Base-by-base conservation (phyloP, 2,888 invertebrate genomes). In the Stenotaenia linearis region DNA sequence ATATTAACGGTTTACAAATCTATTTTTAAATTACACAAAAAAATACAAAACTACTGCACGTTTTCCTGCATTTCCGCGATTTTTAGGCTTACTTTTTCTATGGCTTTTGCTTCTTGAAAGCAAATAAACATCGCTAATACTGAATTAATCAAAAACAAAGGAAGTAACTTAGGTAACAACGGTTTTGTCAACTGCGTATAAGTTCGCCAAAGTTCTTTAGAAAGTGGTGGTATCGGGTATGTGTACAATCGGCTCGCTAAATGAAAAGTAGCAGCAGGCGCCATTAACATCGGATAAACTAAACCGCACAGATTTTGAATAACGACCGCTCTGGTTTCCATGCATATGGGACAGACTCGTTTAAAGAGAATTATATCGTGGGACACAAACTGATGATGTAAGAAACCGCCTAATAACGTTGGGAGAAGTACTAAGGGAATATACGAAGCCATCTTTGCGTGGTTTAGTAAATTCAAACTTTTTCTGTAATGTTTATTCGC, bases 401-500 rank as follows among this genome's bases (percentile, higher is more conserved):
- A 85, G 4, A 90, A 3, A 30, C 88, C 83, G 7, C 90, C 86
- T 18, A 90, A 82, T 0, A 89, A 61, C 9, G 89, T 89, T 9
- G 93, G 92, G 84, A 91, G 85, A 6, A 89, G 81, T 56, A 90
- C 87, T 79, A 91, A 88, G 0, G 92, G 91, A 12, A 92, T 80
- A 81, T 90, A 89, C 0, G 91, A 90, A 0, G 91, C 86, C 0
- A 90, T 78, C 79, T 88, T 87, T 0, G 92, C 93, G 85, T 88
- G 89, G 0, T 85, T 83, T 0, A 88, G 88, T 0, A 93, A 86
- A 81, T 89, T 90, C 3, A 93, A 84, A 84, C 90, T 91, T 0
- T 82, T 86, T 80, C 93, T 88, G 83, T 89, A 92, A 82, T 90
- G 88, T 32, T 85, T 87, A 84, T 92, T 92, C n/a, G 93, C 88